phyloP scores from a whole-genome alignment of 2,888 invertebrate genomes.

The Diarsia dahlii region DNA sequence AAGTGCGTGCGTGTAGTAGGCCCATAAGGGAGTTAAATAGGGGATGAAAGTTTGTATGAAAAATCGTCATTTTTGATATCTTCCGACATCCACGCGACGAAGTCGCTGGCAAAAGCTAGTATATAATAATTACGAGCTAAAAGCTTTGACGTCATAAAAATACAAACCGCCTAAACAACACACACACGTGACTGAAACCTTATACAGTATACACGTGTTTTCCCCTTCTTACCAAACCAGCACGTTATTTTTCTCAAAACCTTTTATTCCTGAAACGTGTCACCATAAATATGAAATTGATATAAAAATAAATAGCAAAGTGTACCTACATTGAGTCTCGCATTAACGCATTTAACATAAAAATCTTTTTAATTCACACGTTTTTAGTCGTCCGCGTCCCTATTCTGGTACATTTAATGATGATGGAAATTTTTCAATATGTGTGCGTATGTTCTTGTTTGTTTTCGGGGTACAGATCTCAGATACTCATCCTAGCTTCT shows the following conservation, averaged over 20 bases:
- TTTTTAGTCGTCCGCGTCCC: slow-evolving; percentile 60
- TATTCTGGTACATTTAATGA: slow-evolving; percentile 63
- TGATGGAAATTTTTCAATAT: too few relatives aligned
- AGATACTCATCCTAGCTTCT: neutral
- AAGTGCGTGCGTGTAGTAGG: too few relatives aligned
- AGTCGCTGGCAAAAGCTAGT: too few relatives aligned
- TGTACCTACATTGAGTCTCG: slow-evolving; percentile 55
- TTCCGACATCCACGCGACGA: too few relatives aligned
- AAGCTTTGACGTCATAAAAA: neutral
- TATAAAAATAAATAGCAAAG: slow-evolving; percentile 59
- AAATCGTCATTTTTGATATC: too few relatives aligned
- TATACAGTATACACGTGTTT: neutral
- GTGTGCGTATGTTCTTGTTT: neutral
- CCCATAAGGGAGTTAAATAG: too few relatives aligned
- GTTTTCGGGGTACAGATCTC: neutral
- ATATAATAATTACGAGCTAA: neutral
- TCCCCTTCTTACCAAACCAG: neutral
- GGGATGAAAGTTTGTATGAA: too few relatives aligned
- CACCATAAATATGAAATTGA: slow-evolving; percentile 53
- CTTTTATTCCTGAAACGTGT: slow-evolving; percentile 31
- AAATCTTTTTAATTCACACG: slow-evolving; percentile 78
- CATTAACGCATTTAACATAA: slow-evolving; percentile 76
- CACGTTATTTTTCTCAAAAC: neutral
- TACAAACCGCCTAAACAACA: neutral
- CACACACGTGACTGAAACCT: neutral